Base-by-base conservation (phyloP, 2,797 vertebrate genomes). In the Eutrigla gurnardus region DNA sequence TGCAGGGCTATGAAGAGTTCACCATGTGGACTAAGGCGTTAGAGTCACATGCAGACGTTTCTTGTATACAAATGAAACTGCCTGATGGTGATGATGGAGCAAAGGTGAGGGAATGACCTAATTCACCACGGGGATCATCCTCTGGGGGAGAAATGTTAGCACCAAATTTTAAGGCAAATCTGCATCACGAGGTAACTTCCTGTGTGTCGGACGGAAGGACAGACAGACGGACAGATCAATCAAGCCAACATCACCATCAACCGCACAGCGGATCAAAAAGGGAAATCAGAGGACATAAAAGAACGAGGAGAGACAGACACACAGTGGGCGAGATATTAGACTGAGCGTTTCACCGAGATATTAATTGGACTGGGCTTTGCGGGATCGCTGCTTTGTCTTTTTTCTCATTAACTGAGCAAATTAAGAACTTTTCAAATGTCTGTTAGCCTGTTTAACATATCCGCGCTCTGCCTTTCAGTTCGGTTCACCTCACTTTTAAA, bases 321-420 rank as follows among this genome's bases (percentile, higher is more conserved):
- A 37, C 71, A 65, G 64, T 63, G 67, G 64, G 67, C 46, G 70
- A 69, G 55, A 70, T 69, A 80, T 77, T 59, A 72, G 33, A 73
- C 81, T 65, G 49, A 45, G 75, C 70, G 67, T 85, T 87, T 78
- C 70, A 60, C 82, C 70, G 78, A 78, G 61, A 84, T 82, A 82
- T 85, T 90, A 92, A 91, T 89, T 89, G 85, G 83, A 90, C 75
- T 71, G 81, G 74, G 80, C 75, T 89, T 87, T 84, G 77, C 63
- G 59, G 71, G 78, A 81, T 83, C 72, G 61, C 60, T 65, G 63
- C 80, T 86, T 90, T 88, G 87, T 89, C 72, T 86, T 88, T 25
- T 83, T 86, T 85, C 77, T 85, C 82, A 88, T 90, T 89, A 91
- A 89, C 62, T 35, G 52, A 82, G 77, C 66, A 92, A 92, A 88